These are phyloP conservation scores for Campoletis raptor DNA, from an alignment of 2,888 invertebrate species.

Conservation along the genomic window DNA sequence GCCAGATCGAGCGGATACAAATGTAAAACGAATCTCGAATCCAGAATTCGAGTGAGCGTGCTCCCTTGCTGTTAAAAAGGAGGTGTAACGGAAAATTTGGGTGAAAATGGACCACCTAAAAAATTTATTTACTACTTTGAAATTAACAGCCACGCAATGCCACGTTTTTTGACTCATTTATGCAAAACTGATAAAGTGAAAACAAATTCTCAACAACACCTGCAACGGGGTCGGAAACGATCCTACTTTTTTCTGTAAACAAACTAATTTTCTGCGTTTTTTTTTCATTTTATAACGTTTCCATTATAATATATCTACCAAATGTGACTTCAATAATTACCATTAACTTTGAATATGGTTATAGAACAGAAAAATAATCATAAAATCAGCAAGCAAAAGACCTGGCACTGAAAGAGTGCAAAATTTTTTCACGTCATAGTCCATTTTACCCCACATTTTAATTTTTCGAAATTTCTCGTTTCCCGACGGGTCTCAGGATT, in stretches of 20 bases:
- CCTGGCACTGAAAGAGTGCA: neutral
- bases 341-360: neutral
- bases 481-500: conserved; percentile 3
- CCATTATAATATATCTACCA: too few species aligned
- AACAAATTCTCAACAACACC: too few species aligned
- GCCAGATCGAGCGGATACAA: conserved; percentile 15
- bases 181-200: neutral
- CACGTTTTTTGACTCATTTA: neutral
- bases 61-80: neutral
- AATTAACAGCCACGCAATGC: neutral
- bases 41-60: neutral
- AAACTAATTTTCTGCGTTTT: too few species aligned
- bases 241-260: too few species aligned
- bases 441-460: conserved; percentile 18
- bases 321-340: too few species aligned
- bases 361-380: neutral
- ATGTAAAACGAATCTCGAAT: conserved; percentile 18
- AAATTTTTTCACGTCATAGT: neutral
- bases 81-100: neutral
- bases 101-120: conserved; percentile 10
- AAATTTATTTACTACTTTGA: neutral
- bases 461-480: neutral
- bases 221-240: too few species aligned
- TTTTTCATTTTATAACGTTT: too few species aligned
- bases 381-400: neutral